Base-by-base conservation (phyloP, 2,797 vertebrate genomes). In the Centroberyx gerrardi region DNA sequence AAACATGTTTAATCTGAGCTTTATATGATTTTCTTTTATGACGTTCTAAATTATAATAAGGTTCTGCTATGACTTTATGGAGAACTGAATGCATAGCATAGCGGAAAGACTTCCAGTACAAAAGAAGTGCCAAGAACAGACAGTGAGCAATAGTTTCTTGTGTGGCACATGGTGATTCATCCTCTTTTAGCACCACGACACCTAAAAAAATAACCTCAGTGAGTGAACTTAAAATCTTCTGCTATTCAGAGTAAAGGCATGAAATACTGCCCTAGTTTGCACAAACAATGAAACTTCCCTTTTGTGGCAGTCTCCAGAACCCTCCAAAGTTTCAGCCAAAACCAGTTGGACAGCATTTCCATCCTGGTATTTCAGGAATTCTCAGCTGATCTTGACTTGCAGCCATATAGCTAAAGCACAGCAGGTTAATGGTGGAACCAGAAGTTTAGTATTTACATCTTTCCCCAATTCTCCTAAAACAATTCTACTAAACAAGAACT, bases 281-380 rank as follows among this genome's bases (percentile, higher is more conserved):
- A 69, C 68, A 79, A 84, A 87, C 77, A 87, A 82, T 60, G 70
- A 85, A 77, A 74, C 72, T 54, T 74, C 60, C 60, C 66, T 81
- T 72, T 72, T 72, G 55, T 68, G 70, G 85, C 58, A 74, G 17
- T 69, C 54, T 71, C 72, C 62, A 76, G 63, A 83, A 84, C 22
- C 63, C 70, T 46, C 58, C 28, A 13, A 69, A 63, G 86, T 89
- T 88, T 91, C 81, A 87, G 70, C 62, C 68, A 72, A 83, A 93
- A 93, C 92, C 83, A 78, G 93, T 81, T 53, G n/a, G 80, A 77
- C 88, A 52, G 80, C 84, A 84, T 85, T 87, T 74, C 27, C 33
- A 15, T 81, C 53, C 44, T 83, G 78, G 83, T 44, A 91, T 90
- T 89, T 68, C 38, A 85, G 80, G 71, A 90, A 93, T 88, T 79